A percentile compares a stretch with the other conserved stretches of the same genome.
phyloP scores from a whole-genome alignment of 2,113 vertebrate genomes.

The Stegastes partitus region DNA sequence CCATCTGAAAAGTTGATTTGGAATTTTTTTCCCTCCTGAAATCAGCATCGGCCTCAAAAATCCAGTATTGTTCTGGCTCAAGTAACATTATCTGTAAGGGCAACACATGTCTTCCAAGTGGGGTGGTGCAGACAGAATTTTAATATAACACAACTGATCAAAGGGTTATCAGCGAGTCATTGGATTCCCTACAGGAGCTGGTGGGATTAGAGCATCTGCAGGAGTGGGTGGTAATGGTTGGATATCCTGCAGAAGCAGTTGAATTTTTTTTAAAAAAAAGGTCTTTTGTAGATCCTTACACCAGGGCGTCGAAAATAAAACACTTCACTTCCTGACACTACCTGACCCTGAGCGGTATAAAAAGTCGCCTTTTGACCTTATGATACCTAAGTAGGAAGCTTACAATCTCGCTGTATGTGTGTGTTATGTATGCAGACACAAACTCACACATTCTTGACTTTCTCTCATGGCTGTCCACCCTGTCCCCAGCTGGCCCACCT shows the following conservation, averaged over 20 bases:
- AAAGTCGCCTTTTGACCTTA: slow-evolving; percentile 47
- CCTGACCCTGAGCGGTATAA: slow-evolving; percentile 29
- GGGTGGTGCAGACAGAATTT: neutral
- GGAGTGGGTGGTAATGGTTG: neutral
- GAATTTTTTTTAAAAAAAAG: too few species aligned
- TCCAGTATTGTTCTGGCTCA: too few species aligned
- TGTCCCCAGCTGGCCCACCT: slow-evolving; percentile 39
- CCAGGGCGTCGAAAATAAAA: slow-evolving; percentile 6
- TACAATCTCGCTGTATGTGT: slow-evolving; percentile 28
- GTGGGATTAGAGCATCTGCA: neutral
- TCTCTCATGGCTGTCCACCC: slow-evolving; percentile 34
- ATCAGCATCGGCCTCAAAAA: too few species aligned
- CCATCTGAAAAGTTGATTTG: too few species aligned
- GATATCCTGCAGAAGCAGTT: slow-evolving; percentile 4
- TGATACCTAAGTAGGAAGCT: slow-evolving; percentile 40
- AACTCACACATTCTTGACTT: slow-evolving; percentile 25
- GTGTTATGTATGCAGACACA: neutral
- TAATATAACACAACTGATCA: neutral
- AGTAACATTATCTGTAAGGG: neutral
- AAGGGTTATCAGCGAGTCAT: neutral
- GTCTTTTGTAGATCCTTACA: slow-evolving; percentile 10
- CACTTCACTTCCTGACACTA: neutral
- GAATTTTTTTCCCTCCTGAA: too few species aligned
- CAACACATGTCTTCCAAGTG: neutral
- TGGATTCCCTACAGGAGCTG: neutral